phyloP scores from a whole-genome alignment of 1,140 invertebrate species.

The Penaeus chinensis region DNA sequence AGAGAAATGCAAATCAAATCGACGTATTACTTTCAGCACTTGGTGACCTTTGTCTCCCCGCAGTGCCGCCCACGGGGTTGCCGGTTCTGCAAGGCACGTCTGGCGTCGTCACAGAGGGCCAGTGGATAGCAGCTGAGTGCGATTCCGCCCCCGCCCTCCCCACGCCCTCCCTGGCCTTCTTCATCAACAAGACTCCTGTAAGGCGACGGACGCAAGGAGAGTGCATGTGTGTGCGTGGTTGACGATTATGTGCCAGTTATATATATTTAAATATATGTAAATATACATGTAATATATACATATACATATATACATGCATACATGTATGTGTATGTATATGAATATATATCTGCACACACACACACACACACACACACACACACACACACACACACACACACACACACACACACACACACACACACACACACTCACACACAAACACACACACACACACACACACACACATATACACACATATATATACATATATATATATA shows the following conservation, averaged over 20 bases:
- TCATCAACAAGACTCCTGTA: constrained; percentile 31
- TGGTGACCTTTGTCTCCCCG: not conserved
- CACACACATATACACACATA: too few species aligned
- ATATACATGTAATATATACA: too few species aligned
- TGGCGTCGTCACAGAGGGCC: constrained; percentile 15
- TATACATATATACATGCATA: too few species aligned
- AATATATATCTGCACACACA: too few species aligned
- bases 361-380: too few species aligned
- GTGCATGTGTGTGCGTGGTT: not conserved
- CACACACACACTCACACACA: too few species aligned
- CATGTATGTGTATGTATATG: too few species aligned
- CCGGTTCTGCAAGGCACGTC: constrained; percentile 13
- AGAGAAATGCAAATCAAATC: not conserved
- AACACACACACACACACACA: too few species aligned
- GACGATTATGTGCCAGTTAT: not conserved
- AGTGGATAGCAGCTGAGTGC: constrained; percentile 30
- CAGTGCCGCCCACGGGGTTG: constrained; percentile 33
- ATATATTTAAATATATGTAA: too few species aligned
- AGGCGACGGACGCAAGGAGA: not conserved
- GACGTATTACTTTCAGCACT: not conserved
- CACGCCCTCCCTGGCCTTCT: constrained; percentile 29
- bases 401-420: too few species aligned
- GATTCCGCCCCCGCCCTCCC: constrained; percentile 25
- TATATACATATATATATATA: too few species aligned
- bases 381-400: too few species aligned